Percentiles rank a stretch among this genome's conserved stretches.
Conservation (phyloP, 2,797 vertebrate genomes). For the Lepidocolaptes lacrymiger region DNA sequence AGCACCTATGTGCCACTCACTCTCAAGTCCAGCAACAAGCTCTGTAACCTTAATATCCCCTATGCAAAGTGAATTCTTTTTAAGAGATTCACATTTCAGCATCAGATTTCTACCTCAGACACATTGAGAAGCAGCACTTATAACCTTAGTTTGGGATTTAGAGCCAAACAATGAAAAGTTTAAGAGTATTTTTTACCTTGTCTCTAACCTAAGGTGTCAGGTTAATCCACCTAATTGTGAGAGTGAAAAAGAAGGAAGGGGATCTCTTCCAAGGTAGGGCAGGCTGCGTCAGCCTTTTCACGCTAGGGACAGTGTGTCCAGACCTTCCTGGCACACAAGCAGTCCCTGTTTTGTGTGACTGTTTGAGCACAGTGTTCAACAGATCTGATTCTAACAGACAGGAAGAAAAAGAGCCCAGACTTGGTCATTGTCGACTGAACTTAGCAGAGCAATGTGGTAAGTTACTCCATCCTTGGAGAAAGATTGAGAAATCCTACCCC, state of each 20-base stretch:
- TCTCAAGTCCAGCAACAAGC: neutral
- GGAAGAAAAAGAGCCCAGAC: neutral
- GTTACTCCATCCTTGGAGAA: neutral
- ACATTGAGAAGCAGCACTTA: neutral
- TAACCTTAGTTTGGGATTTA: neutral
- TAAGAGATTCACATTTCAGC: neutral
- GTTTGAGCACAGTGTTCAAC: rapidly evolving
- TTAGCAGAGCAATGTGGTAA: neutral
- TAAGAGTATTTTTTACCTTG: neutral
- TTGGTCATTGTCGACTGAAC: neutral
- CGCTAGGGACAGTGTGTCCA: neutral
- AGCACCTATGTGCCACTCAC: neutral
- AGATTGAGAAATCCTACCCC: neutral
- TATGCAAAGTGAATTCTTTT: neutral
- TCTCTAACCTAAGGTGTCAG: neutral
- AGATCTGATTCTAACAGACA: neutral
- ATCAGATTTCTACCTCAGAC: neutral
- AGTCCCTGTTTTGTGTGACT: neutral
- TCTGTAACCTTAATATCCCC: rapidly evolving
- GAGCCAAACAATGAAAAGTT: neutral
- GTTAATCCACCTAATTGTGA: neutral
- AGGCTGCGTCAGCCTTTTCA: neutral
- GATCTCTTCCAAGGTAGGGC: neutral
- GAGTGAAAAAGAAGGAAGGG: neutral
- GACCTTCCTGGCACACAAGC: neutral